Percentiles rank a stretch among this genome's conserved stretches.
phyloP scores from a whole-genome alignment of 2,797 vertebrate species.

The Columba guinea region DNA sequence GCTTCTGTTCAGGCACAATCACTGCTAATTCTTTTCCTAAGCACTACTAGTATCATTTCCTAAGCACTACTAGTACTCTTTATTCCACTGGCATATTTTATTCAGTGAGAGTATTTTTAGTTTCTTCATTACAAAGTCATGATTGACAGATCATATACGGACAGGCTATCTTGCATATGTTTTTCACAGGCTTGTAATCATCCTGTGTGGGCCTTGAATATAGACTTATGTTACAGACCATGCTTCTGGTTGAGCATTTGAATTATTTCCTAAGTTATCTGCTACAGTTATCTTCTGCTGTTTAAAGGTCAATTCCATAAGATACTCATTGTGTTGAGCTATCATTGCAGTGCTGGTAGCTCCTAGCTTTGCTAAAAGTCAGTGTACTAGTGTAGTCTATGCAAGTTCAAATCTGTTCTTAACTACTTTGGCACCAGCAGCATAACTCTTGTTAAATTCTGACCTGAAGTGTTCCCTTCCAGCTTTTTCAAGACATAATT shows the following conservation, averaged over 20 bases:
- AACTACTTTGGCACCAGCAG: not conserved
- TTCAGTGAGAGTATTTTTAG: not conserved
- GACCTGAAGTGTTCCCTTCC: not conserved
- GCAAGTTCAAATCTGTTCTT: not conserved
- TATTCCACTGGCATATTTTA: not conserved
- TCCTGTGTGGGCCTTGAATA: not conserved
- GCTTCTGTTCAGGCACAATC: not conserved
- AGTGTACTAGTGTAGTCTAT: not conserved
- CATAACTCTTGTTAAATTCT: not conserved
- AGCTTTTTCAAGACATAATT: not conserved
- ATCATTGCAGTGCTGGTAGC: not conserved
- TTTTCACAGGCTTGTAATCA: not conserved
- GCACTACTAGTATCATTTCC: not conserved
- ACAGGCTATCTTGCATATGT: not conserved
- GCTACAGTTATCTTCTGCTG: not conserved
- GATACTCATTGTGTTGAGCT: not conserved
- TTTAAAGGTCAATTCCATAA: not conserved
- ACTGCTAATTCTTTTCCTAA: not conserved
- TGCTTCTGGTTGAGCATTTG: not conserved
- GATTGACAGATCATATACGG: not conserved
- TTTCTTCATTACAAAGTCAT: not conserved
- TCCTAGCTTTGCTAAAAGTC: not conserved
- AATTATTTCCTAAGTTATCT: not conserved
- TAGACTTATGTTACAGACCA: not conserved
- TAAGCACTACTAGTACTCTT: not conserved